These are phyloP conservation scores for Eristalis pertinax DNA, from an alignment of 2,888 invertebrate genomes.

Conservation along the genomic window DNA sequence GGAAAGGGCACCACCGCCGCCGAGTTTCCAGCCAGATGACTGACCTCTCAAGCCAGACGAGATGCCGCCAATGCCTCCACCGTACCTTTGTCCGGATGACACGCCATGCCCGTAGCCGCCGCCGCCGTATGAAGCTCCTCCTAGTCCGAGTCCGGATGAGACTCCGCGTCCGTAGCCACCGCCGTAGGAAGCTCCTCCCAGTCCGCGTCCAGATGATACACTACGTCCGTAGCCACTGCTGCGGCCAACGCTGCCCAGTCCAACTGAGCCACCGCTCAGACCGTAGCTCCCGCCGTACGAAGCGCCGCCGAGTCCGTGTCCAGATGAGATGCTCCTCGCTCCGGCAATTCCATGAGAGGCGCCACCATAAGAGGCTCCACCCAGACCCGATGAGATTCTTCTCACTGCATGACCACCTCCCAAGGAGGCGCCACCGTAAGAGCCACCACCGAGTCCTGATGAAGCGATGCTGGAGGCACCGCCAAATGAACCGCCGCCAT, in stretches of 20 bases:
- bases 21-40: background rate
- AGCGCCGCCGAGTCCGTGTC: constrained; percentile 5
- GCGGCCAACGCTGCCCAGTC: background rate
- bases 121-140: background rate
- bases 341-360: background rate
- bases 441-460: background rate
- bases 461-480: background rate
- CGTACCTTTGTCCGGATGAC: background rate
- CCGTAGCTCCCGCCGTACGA: constrained; percentile 3
- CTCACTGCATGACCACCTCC: background rate
- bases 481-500: background rate
- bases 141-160: constrained; percentile 25
- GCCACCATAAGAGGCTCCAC: constrained; percentile 55
- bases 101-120: constrained; percentile 20
- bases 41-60: background rate
- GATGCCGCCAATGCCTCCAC: constrained; percentile 14
- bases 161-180: background rate
- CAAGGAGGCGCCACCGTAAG: background rate
- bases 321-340: background rate
- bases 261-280: background rate
- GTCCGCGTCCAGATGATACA: constrained; percentile 19
- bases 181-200: background rate
- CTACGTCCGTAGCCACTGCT: constrained; percentile 1
- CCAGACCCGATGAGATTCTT: constrained; percentile 4
- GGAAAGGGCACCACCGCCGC: background rate